Evolutionary conservation across 2,113 vertebrate species (phyloP).

Genomic region (Pseudopodoces humilis): DNA sequence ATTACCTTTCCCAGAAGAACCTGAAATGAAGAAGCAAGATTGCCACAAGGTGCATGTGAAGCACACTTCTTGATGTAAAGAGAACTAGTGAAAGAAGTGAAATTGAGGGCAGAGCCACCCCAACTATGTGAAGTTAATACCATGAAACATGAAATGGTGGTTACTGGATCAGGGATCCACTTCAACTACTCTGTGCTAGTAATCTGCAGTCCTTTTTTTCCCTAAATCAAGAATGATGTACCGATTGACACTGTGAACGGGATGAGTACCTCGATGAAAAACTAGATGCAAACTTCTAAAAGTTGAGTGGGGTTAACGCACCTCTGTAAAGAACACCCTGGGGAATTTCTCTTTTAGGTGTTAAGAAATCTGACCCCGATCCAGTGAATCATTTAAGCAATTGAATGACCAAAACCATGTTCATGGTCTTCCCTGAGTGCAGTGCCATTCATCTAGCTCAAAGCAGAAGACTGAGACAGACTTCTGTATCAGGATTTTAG

Average conservation of each 20-base stretch:
- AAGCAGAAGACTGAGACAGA: not conserved
- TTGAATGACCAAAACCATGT: not conserved
- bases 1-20: conserved; percentile 49
- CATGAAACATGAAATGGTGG: not conserved
- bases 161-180: not conserved
- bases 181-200: not conserved
- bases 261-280: not conserved
- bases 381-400: not conserved
- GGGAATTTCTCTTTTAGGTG: not conserved
- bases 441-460: not conserved
- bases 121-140: accelerated
- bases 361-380: not conserved
- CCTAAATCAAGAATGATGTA: not conserved
- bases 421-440: not conserved
- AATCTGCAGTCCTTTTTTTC: not conserved
- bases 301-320: not conserved
- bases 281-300: not conserved
- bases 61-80: not conserved
- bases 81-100: not conserved
- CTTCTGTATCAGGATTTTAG: not conserved
- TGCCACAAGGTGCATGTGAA: not conserved
- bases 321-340: not conserved
- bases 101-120: not conserved
- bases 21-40: not conserved
- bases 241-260: not conserved